Conservation (phyloP, 2,888 invertebrate genomes). For the Perithous albicinctus region DNA sequence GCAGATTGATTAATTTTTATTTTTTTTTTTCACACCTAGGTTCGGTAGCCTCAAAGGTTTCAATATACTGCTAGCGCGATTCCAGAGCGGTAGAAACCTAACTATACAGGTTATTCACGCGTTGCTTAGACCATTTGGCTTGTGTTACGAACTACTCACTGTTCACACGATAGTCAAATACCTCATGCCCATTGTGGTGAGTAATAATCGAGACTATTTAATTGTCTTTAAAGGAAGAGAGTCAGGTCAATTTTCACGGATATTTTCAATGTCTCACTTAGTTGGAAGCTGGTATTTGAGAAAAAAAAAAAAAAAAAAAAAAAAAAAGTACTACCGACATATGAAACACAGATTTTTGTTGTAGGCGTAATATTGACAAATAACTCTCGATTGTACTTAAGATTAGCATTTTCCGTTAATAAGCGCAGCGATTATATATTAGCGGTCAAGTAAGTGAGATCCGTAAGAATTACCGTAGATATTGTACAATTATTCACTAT, state of each 20-base stretch:
- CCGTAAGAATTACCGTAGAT: no score
- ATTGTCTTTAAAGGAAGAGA: background rate
- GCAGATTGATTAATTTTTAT: conserved; percentile 28
- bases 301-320: no score
- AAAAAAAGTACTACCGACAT: no score
- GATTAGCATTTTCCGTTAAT: no score
- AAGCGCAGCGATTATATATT: no score
- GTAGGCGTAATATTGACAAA: no score
- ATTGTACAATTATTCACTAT: no score
- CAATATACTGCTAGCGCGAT: conserved; percentile 92
- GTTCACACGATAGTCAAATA: conserved; percentile 96
- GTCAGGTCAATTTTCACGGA: background rate
- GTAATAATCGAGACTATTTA: conserved; percentile 78
- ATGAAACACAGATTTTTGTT: no score
- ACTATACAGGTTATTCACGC: conserved; percentile 92
- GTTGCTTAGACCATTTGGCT: conserved; percentile 95
- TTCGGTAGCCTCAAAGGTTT: conserved; percentile 97
- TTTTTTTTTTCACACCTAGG: conserved; percentile 81
- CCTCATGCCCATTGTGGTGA: conserved; percentile 95
- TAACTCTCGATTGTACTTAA: no score
- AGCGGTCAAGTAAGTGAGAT: no score
- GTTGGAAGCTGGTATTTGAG: no score
- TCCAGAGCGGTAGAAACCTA: conserved; percentile 90
- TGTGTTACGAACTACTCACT: conserved; percentile 96
- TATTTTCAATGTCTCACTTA: background rate